Base-by-base conservation (phyloP, 2,888 invertebrate species). In the Neocrepidodera transversa region DNA sequence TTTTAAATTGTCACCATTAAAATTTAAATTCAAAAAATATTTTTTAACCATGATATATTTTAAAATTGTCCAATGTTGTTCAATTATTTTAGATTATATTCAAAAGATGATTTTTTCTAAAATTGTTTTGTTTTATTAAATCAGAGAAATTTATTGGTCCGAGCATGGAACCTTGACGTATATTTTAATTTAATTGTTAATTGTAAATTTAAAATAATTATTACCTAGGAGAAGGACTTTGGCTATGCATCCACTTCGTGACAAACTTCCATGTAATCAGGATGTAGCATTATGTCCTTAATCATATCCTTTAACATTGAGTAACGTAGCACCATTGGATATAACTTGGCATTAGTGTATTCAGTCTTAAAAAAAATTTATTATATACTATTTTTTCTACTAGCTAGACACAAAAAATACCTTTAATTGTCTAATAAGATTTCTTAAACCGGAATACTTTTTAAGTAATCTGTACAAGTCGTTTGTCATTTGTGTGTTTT, bases 231-330 rank as follows among this genome's bases (percentile, higher is more conserved):
- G 58, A 78, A 78, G 43, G 77, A 84, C 80, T 84, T 85, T 77
- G 84, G 85, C 85, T 86, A 86, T 80, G 85, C 86, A 78, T 91
- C 92, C 78, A 92, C 86, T 81, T 95, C 95, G 79, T 95, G 95
- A 81, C 94, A 94, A 64, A 95, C 94, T 82, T 95, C 95, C 91
- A 95, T 94, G 84, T 95, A 96, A 81, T 94, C 93, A n/a, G 95
- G 95, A 81, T 95, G 91, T 74, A 94, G 90, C 88, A 95, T 91
- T 72, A 95, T 93, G 75, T 92, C 92, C 82, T 96, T 96, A 75
- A 97, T 95, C 95, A 97, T 95, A 79, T 95, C 94, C 81, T 97
- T 97, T 69, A 97, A 86, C 86, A 96, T 92, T 62, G 93, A 91
- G 84, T 97, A 97, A 49, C 97, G 89, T 20, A 95, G 92, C 76